Percentiles rank a stretch among this genome's conserved stretches.
phyloP scores from a whole-genome alignment of 2,888 invertebrate genomes.

The Ormyrus labotus region DNA sequence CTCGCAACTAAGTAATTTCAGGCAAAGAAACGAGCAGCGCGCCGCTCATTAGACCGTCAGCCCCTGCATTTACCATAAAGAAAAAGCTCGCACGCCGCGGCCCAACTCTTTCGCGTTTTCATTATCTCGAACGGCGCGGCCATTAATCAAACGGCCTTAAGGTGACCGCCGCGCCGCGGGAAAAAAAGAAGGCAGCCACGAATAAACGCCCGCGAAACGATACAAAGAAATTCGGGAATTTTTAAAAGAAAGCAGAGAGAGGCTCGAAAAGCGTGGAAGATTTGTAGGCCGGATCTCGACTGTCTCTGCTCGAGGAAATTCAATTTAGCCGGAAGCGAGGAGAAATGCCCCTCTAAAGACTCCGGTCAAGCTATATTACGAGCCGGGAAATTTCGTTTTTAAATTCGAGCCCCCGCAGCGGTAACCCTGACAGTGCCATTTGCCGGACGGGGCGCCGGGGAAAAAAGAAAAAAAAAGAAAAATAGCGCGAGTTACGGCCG shows the following conservation, averaged over 20 bases:
- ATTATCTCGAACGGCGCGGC: conserved; percentile 4
- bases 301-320: conserved; percentile 26
- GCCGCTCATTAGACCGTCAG: no score
- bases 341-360: conserved; percentile 37
- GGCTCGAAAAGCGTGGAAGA: conserved; percentile 11
- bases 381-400: conserved; percentile 32
- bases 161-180: neutral
- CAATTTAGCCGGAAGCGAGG: conserved; percentile 44
- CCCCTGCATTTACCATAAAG: no score
- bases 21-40: no score
- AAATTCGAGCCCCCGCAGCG: conserved; percentile 1
- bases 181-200: no score
- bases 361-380: conserved; percentile 28
- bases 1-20: no score
- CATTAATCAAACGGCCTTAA: conserved; percentile 20
- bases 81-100: neutral
- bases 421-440: neutral
- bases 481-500: conserved; percentile 4
- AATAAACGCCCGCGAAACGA: neutral
- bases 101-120: conserved; percentile 15
- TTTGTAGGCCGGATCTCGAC: conserved; percentile 17
- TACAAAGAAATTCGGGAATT: no score
- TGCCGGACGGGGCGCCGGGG: neutral
- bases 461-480: neutral
- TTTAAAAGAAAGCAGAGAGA: neutral